Evolutionary conservation across 1,140 invertebrate species (phyloP).

Genomic region (Helicoverpa armigera): DNA sequence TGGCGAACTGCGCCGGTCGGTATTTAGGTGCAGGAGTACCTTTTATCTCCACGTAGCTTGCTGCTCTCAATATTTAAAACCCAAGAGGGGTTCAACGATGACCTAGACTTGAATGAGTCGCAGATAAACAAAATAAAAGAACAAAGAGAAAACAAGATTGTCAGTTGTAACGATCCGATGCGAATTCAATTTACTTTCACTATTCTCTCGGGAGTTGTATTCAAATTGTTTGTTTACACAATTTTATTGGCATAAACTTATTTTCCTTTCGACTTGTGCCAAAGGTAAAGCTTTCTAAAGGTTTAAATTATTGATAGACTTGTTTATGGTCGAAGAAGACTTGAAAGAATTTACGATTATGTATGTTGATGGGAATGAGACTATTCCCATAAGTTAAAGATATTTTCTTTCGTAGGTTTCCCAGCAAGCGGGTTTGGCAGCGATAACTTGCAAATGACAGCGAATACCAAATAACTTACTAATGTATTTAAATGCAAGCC

Average conservation of each 20-base stretch:
- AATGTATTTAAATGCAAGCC: constrained; percentile 14
- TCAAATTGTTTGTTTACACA: constrained; percentile 52
- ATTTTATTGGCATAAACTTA: constrained; percentile 49
- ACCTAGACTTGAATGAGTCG: constrained; percentile 33
- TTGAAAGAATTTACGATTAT: constrained; percentile 32
- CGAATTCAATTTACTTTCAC: constrained; percentile 60
- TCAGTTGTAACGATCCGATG: constrained; percentile 45
- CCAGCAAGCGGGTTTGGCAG: background rate
- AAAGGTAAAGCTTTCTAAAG: constrained; percentile 42
- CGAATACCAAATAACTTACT: background rate
- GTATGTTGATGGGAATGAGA: background rate
- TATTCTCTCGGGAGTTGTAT: constrained; percentile 53
- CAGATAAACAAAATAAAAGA: constrained; percentile 12
- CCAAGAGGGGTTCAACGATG: background rate
- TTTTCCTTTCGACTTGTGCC: constrained; percentile 29
- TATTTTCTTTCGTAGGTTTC: constrained; percentile 5
- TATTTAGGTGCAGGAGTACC: too few species aligned
- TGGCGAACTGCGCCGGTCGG: too few species aligned
- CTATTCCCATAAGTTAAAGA: constrained; percentile 10
- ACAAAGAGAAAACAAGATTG: constrained; percentile 46
- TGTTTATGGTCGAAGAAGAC: constrained; percentile 18
- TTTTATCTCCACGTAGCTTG: too few species aligned
- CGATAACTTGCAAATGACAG: constrained; percentile 14
- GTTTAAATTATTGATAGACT: constrained; percentile 35
- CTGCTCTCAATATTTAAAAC: too few species aligned